Evolutionary conservation across 2,113 vertebrate genomes (phyloP), one percentile per base, ranked within the genome.

Genomic region (Rhea americana): DNA sequence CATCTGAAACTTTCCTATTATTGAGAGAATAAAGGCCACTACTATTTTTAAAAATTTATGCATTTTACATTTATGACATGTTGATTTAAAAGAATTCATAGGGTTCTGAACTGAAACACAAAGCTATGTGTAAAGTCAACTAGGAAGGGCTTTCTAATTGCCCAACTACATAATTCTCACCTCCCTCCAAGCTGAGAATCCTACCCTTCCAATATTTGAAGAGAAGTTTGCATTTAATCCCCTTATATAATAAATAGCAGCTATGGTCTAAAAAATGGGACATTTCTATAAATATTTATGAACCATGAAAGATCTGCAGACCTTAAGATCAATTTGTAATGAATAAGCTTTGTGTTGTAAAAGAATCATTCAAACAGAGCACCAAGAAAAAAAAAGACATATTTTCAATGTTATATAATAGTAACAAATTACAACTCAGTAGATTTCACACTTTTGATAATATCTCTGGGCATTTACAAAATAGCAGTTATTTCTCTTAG

Each of bases 271-370:
- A 85, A 85, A 71, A 55, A 21, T 87, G 4, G 35, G 77, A 17
- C 6, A 85, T 77, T 85, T 91, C 22, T 67, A 45, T 78, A 82
- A 53, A 74, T 61, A 67, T 91, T 95, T 91, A 87, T 94, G 81
- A 96, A 88, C 82, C 68, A 72, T 63, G 78, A 93, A 87, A 92
- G 4, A 37, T 59, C 56, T 89, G 48, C 22, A 77, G 87, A 9
- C n/a, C 18, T 94, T 96, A 73, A 96, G 89, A 17, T 24, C 22
- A 70, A 90, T 77, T 78, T 82, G 35, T 32, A 79, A 50, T 56
- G 50, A n/a, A 68, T 51, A 84, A 48, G 10, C 6, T 85, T 70
- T 89, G 21, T 51, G 16, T 37, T 86, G 35, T 18, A 73, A 32
- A 82, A 55, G 8, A 72, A 76, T 68, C 24, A 59, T 45, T 66